Evolutionary conservation across 2,888 invertebrate genomes (phyloP).

Genomic region (Phaonia tiefii): DNA sequence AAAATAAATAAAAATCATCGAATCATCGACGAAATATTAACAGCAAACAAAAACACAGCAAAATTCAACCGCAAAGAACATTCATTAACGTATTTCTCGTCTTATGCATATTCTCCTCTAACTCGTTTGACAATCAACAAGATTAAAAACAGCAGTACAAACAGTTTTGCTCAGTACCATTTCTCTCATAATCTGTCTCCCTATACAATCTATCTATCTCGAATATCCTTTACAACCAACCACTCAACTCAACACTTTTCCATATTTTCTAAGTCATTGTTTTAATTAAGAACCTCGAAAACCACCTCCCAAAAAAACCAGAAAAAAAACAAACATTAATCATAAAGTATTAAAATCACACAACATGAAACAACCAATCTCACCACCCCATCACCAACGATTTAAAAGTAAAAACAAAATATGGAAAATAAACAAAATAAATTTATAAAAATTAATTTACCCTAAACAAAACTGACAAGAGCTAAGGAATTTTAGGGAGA

Average conservation of each 20-base stretch:
- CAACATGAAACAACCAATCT: slow-evolving; percentile 49
- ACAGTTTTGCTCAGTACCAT: slow-evolving; percentile 16
- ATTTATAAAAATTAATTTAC: slow-evolving; percentile 45
- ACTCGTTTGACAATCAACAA: slow-evolving; percentile 6
- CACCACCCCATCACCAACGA: slow-evolving; percentile 39
- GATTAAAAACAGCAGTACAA: not conserved
- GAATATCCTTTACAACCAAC: slow-evolving; percentile 21
- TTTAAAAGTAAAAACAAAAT: slow-evolving; percentile 8
- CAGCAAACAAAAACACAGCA: slow-evolving; percentile 31
- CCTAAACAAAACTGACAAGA: not conserved
- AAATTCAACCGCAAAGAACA: slow-evolving; percentile 8
- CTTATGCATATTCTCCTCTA: slow-evolving; percentile 10
- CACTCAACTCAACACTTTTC: not conserved
- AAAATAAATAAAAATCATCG: slow-evolving; percentile 35
- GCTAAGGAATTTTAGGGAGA: not conserved
- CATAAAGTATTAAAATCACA: slow-evolving; percentile 57
- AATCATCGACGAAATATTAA: no score
- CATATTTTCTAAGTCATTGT: slow-evolving; percentile 7
- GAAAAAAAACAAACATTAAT: slow-evolving; percentile 65
- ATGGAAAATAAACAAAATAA: no score
- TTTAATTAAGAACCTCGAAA: slow-evolving; percentile 7
- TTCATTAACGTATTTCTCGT: slow-evolving; percentile 12
- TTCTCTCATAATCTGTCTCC: slow-evolving; percentile 28
- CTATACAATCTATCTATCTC: slow-evolving; percentile 18
- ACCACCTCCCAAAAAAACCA: not conserved